Base-by-base conservation (phyloP, 2,888 invertebrate genomes). In the Dasysyrphus albostriatus region DNA sequence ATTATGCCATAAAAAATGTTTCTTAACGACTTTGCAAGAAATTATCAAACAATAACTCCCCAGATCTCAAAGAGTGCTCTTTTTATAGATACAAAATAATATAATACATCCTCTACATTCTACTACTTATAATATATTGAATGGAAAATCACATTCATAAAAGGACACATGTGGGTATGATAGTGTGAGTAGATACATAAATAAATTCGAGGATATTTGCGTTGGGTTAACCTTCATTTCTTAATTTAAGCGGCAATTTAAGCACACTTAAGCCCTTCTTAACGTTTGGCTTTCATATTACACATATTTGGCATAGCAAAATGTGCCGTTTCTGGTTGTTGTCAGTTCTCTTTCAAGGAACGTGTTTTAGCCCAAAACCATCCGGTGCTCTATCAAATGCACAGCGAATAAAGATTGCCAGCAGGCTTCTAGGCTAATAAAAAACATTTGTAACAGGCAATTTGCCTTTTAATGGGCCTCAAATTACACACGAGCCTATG, bases 41-140 rank as follows among this genome's bases (percentile, higher is more conserved):
- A 85, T 85, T 81, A 85, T 85, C 85, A 85, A 85, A 85, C 81
- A 85, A 85, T 85, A 85, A 85, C 84, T 85, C 73, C 67, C 58
- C 56, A 67, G 67, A 69, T 81, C 67, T 77, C 77, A 61, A 69
- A 81, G 76, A 58, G 61, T 73, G 77, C 69, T 67, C 69, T 9
- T 77, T 54, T 77, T 77, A 77, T 67, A 77, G 59, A 70, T 74
- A 19, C 5, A 39, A 39, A 63, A 29, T 24, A 2, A 24, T n/a
- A 63, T n/a, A 42, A 49, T 34, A 67, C 29, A 37, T 67, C 51
- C 67, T 67, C 65, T n/a, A n/a, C 63, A 44, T 44, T 63, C 29
- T 1, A n/a, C n/a, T 3, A 67, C 37, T 37, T 49, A 65, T 84
- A 84, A 84, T 84, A 84, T 79, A 81, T 73, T 85, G 77, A 85